Percentiles rank a stretch among this genome's conserved stretches.
phyloP scores from a whole-genome alignment of 92 coral and sea anemone genomes.

The Porites lobata region DNA sequence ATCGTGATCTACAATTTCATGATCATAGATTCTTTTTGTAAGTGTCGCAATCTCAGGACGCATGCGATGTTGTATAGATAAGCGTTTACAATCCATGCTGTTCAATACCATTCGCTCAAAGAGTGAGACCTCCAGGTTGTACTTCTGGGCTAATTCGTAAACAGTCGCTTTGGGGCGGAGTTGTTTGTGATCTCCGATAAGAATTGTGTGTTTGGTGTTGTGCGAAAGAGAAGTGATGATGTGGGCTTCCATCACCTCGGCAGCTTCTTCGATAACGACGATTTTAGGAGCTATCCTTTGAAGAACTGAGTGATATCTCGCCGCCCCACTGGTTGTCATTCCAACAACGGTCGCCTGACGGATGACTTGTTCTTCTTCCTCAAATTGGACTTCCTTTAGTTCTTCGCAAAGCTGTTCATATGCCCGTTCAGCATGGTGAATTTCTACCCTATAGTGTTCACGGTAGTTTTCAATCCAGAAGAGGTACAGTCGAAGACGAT shows the following conservation, averaged over 20 bases:
- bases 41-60: conserved; percentile 71
- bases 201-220: conserved; percentile 74
- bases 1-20: conserved; percentile 60
- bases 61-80: conserved; percentile 75
- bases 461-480: conserved; percentile 65
- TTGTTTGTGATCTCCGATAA: conserved; percentile 90
- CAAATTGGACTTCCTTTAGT: conserved; percentile 8
- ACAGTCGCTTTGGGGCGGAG: conserved; percentile 83
- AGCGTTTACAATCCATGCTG: conserved; percentile 66
- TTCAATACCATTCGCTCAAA: conserved; percentile 77
- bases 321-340: conserved; percentile 85
- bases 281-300: conserved; percentile 72
- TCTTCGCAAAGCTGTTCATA: conserved; percentile 49
- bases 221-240: conserved; percentile 77
- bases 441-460: conserved; percentile 30
- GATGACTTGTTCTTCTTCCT: conserved; percentile 61
- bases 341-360: conserved; percentile 75
- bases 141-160: conserved; percentile 64
- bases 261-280: conserved; percentile 85
- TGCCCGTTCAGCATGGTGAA: conserved; percentile 41
- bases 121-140: conserved; percentile 67
- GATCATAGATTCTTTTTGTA: conserved; percentile 66
- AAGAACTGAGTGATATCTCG: conserved; percentile 63
- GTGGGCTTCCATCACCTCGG: conserved; percentile 87
- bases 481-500: conserved; percentile 70